A percentile compares a stretch with the other conserved stretches of the same genome.
phyloP scores from a whole-genome alignment of 2,888 invertebrate genomes.

The Diarsia rubi region DNA sequence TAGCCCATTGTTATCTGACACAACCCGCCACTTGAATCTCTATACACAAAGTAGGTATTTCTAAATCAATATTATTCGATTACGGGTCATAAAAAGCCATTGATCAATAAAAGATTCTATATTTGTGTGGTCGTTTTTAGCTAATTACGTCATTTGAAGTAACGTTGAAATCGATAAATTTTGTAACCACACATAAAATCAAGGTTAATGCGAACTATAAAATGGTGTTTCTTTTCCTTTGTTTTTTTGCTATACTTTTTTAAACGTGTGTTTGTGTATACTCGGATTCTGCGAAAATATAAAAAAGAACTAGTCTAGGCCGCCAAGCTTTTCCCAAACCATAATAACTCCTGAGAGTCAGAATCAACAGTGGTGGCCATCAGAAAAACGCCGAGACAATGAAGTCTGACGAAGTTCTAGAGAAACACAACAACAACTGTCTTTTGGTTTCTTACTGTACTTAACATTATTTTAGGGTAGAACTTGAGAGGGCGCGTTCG shows the following conservation, averaged over 20 bases:
- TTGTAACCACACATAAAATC: constrained; percentile 67
- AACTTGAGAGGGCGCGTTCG: no score
- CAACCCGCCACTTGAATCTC: constrained; percentile 29
- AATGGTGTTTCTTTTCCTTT: constrained; percentile 22
- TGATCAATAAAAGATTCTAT: constrained; percentile 37
- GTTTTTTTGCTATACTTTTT: constrained; percentile 29
- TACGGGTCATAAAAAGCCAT: constrained; percentile 39
- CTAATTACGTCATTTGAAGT: constrained; percentile 32
- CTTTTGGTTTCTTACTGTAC: no score
- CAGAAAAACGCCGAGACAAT: no score
- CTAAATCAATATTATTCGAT: constrained; percentile 48
- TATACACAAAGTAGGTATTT: constrained; percentile 23
- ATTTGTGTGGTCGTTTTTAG: constrained; percentile 29
- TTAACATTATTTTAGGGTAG: no score
- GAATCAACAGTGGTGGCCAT: no score
- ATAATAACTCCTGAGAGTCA: no score
- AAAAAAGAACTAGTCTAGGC: background rate
- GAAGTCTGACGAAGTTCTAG: no score
- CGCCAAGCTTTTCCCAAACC: no score
- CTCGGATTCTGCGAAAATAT: background rate
- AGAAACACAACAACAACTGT: no score
- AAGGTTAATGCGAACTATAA: constrained; percentile 62
- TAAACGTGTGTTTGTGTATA: background rate
- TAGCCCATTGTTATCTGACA: constrained; percentile 9
- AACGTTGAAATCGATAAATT: constrained; percentile 66